phyloP scores from a whole-genome alignment of 1,140 invertebrate genomes.

The Oedothorax gibbosus region DNA sequence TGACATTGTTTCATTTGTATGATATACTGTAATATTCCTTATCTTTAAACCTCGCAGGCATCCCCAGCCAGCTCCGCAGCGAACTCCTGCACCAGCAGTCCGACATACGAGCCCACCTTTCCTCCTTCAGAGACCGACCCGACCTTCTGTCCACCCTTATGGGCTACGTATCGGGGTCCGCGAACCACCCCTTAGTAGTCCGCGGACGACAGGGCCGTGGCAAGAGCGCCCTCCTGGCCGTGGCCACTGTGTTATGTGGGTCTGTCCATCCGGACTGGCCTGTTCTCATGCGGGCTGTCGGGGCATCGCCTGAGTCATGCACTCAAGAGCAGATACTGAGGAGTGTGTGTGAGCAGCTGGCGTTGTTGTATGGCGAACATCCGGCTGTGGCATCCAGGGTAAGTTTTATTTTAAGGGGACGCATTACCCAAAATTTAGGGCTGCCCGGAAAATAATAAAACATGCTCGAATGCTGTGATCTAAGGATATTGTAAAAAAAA shows the following conservation, averaged over 20 bases:
- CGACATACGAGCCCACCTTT: slow-evolving; percentile 66
- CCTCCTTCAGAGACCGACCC: slow-evolving; percentile 67
- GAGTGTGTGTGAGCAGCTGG: slow-evolving; percentile 77
- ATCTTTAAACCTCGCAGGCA: slow-evolving; percentile 64
- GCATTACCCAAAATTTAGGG: too few relatives aligned
- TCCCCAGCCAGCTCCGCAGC: slow-evolving; percentile 73
- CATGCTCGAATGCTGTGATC: too few relatives aligned
- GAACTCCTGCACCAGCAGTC: slow-evolving; percentile 71
- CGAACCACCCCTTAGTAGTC: slow-evolving; percentile 16
- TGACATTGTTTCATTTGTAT: too few relatives aligned
- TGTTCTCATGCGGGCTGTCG: slow-evolving; percentile 69
- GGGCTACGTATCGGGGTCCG: slow-evolving; percentile 72
- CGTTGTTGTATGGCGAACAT: slow-evolving; percentile 70
- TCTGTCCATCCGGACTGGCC: slow-evolving; percentile 12
- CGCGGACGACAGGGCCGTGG: slow-evolving; percentile 34
- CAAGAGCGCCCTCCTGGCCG: slow-evolving; percentile 49
- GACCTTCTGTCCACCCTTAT: slow-evolving; percentile 67
- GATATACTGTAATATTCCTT: too few relatives aligned
- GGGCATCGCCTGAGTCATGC: slow-evolving; percentile 76
- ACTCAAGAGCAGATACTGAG: slow-evolving; percentile 77
- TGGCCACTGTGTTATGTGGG: slow-evolving; percentile 4
- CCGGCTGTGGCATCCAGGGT: slow-evolving; percentile 62
- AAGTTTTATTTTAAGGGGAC: too few relatives aligned
- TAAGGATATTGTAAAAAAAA: too few relatives aligned
- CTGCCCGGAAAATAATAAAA: too few relatives aligned